Base-by-base conservation (phyloP, 2,888 invertebrate species). In the Cheilosia urbana region DNA sequence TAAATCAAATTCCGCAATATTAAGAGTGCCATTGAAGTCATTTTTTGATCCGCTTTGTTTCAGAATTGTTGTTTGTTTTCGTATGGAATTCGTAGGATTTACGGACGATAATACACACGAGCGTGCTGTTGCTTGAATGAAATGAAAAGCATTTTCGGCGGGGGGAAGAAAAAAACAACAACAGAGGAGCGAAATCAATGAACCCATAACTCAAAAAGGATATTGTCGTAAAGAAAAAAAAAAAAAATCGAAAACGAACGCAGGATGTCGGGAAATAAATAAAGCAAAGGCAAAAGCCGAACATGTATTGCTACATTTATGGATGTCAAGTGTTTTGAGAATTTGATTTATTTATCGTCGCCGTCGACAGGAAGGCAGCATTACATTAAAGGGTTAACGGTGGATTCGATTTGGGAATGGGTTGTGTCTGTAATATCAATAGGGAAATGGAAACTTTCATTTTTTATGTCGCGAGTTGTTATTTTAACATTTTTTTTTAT, bases 281-380 rank as follows among this genome's bases (percentile, higher is more conserved):
- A 82, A 77, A 82, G 45, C 42, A 53, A 40, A 51, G 42, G 24
- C 66, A 60, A 53, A 60, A 72, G 60, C 65, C 77, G 37, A 60
- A 60, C 77, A 65, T 66, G 66, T 72, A 65, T 77, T 71, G 77
- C 78, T 77, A 77, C 82, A 77, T 82, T 76, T 77, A 82, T 82
- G 77, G 81, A 71, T 76, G 76, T 77, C 82, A 77, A 82, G 72
- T 77, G 82, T 82, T 82, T 82, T 66, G 45, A 60, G 40, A 71
- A 82, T 82, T 77, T 82, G 82, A 82, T 82, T 82, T 82, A 77
- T 82, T 77, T 65, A 45, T 15, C 30, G 42, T 66, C 58, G 49
- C 49, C 17, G 30, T 47, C 30, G 24, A 24, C 40, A 53, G 55
- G 13, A 27, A 21, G 34, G 47, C 30, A 49, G 57, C 66, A 53